A percentile compares a stretch with the other conserved stretches of the same genome.
These are phyloP conservation scores for Acanthococcus lagerstroemiae DNA, from an alignment of 2,888 invertebrate genomes.

Conservation along the genomic window DNA sequence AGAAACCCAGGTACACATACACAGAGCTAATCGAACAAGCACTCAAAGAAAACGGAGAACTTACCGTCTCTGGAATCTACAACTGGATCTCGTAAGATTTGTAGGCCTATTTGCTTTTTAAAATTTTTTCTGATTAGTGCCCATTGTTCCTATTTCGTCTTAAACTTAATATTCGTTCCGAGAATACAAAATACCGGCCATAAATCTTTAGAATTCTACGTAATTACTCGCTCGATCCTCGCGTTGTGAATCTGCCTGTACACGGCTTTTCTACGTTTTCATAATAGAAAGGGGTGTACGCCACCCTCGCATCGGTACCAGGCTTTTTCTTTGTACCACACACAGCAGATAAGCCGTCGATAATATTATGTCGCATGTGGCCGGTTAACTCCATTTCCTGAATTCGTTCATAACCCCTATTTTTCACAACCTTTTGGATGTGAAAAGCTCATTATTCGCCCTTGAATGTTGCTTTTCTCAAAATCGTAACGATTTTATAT, in stretches of 20 bases:
- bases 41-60: slow-evolving; percentile 69
- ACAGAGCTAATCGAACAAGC: slow-evolving; percentile 84
- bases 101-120: not conserved
- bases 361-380: slow-evolving; percentile 23
- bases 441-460: slow-evolving; percentile 2
- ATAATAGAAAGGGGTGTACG: slow-evolving; percentile 10
- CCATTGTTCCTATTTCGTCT: not conserved
- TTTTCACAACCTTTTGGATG: too few species aligned
- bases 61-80: slow-evolving; percentile 84
- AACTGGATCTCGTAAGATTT: slow-evolving; percentile 85
- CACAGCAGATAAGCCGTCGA: slow-evolving; percentile 22
- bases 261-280: not conserved
- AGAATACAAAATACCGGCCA: not conserved
- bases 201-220: slow-evolving; percentile 6
- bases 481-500: too few species aligned
- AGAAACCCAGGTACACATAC: slow-evolving; percentile 82
- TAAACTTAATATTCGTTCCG: not conserved
- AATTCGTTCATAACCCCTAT: slow-evolving; percentile 19
- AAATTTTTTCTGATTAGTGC: not conserved
- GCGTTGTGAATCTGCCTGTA: slow-evolving; percentile 8
- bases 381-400: slow-evolving; percentile 21
- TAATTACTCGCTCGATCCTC: too few species aligned
- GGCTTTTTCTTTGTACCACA: slow-evolving; percentile 18
- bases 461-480: not conserved
- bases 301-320: slow-evolving; percentile 19